phyloP scores from a whole-genome alignment of 2,888 invertebrate species.

The Hirtodrosophila alboralis region DNA sequence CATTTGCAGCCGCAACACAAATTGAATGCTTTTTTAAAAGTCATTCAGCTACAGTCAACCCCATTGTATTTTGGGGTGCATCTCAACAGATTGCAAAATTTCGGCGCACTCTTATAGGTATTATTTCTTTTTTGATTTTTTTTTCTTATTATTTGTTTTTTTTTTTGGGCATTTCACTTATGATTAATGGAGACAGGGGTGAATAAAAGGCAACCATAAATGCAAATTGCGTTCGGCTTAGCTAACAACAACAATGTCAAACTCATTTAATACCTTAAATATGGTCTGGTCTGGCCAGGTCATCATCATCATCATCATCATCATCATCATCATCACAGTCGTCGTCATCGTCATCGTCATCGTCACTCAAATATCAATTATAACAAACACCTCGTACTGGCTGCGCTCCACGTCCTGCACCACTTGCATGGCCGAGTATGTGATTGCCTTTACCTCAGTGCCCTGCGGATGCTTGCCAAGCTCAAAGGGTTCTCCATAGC shows the following conservation, averaged over 20 bases:
- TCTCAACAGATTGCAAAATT: slow-evolving; percentile 57
- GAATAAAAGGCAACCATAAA: slow-evolving; percentile 39
- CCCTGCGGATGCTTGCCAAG: slow-evolving; percentile 98
- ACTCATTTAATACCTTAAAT: slow-evolving; percentile 50
- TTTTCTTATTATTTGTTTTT: slow-evolving; percentile 9
- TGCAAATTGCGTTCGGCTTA: slow-evolving; percentile 33
- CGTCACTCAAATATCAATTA: slow-evolving; percentile 93
- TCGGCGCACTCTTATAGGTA: slow-evolving; percentile 44
- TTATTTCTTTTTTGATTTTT: slow-evolving; percentile 24
- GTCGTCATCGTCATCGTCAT: slow-evolving; percentile 7
- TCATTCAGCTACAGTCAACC: slow-evolving; percentile 56
- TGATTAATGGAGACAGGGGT: slow-evolving; percentile 72
- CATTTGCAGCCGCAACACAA: slow-evolving; percentile 55
- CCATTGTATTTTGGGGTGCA: slow-evolving; percentile 51
- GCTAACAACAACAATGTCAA: slow-evolving; percentile 32
- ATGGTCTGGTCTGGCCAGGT: slow-evolving; percentile 3
- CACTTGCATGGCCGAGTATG: slow-evolving; percentile 99
- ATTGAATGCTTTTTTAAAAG: slow-evolving; percentile 67
- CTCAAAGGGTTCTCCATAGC: slow-evolving; percentile 97
- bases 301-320: slow-evolving; percentile 1
- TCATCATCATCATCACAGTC: slow-evolving; percentile 16
- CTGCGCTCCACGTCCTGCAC: slow-evolving; percentile 89
- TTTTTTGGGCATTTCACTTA: slow-evolving; percentile 61
- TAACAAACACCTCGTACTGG: slow-evolving; percentile 96
- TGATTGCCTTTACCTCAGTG: slow-evolving; percentile 99